Evolutionary conservation across 2,888 invertebrate genomes (phyloP), one percentile per base, ranked within the genome.

Genomic region (Esperia sulphurella): DNA sequence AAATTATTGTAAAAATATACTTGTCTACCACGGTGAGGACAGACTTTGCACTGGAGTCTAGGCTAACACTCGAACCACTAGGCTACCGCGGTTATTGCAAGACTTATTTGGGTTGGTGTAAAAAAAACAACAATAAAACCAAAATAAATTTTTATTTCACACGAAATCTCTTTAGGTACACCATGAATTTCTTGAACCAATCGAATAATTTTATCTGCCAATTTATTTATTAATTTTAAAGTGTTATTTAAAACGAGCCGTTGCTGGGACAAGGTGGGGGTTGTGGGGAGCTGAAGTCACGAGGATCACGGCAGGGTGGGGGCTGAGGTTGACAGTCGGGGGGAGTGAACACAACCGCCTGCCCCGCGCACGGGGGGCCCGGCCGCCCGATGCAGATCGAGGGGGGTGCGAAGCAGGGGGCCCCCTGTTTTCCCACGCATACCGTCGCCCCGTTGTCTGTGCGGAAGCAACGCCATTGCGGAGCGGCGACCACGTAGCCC

Each of bases 401-500:
- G 0, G 82, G 79, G 0, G 75, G 79, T 10, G 35, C 46, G 48
- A 77, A 59, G 56, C 42, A 31, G 0, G 81, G 82, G 4, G 64
- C 61, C 0, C 74, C 71, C 0, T 50, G 50, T 0, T 68, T 60
- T 0, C 69, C 71, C 46, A 75, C 63, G 68, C 78, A 79, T 8
- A 83, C 58, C 0, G 72, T 75, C 31, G 70, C 66, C 0, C 78
- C 78, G n/a, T 75, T 73, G 4, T 62, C 55, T 0, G 67, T 65
- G 12, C 61, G 65, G 55, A 56, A 63, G 54, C 81, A 79, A 0
- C 78, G 68, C 81, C 82, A 82, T 0, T 31, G 31, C 9, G 82
- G 81, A 0, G 81, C 83, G 0, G 83, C 83, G 0, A 67, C 51
- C 0, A 69, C 70, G 38, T 58, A 60, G 57, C 71, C 58, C 53